Evolutionary conservation across 1,140 invertebrate species (phyloP), one percentile per base, ranked within the genome.

Genomic region (Platyscapa corneri): DNA sequence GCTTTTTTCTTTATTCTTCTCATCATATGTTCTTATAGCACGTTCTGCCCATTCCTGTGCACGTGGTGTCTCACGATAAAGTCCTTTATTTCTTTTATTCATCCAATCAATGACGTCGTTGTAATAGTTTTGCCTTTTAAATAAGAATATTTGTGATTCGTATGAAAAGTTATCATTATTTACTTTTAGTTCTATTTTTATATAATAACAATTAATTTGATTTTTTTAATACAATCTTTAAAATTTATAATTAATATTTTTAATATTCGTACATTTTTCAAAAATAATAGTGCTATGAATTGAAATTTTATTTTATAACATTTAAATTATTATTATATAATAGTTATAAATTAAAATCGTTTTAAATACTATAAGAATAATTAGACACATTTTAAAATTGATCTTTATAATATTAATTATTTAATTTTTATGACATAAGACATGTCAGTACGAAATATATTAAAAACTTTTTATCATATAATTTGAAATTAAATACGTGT

Each of bases 31-130:
- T 78, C 96, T 94, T 46, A 97, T 93, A 34, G 95, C 95, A 39
- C 97, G 94, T 92, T 97, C 97, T 42, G 96, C 95, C 97, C 97
- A 97, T 67, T 96, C 97, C 91, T 97, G 95, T 5, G 97, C 95
- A 74, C 95, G 94, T 3, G 97, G 97, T 53, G 94, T 94, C 82
- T 97, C 96, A 30, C 95, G 94, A 1, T 92, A 91, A 42, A 96
- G 90, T 3, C 97, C 97, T 86, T 94, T 94, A 89, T 96, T 95
- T 80, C 96, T 95, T 89, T 95, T 95, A 90, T 97, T 96, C 91
- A 97, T 92, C 92, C 96, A 97, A 88, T 96, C 96, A 89, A 97
- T 97, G 60, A 97, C 95, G 89, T 97, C 96, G 90, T 97, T 95
- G 91, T 97, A 97, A 91, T 97, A 97, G 92, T 96, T 97, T 91